phyloP scores from a whole-genome alignment of 2,888 invertebrate genomes.

The Papilio elwesi region DNA sequence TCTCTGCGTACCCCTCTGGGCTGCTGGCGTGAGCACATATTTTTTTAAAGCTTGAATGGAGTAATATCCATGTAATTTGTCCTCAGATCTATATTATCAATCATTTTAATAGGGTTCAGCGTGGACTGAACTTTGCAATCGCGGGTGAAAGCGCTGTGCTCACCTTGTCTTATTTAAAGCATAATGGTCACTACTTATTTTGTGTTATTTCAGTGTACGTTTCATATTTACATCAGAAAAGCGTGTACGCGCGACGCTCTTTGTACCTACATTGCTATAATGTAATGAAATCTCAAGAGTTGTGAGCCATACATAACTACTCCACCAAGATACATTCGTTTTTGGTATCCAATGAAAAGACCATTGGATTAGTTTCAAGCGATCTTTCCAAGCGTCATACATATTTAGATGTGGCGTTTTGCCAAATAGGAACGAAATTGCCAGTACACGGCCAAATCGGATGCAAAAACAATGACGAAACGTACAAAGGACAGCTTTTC shows the following conservation, averaged over 20 bases:
- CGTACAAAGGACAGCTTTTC: neutral
- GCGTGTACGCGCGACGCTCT: neutral
- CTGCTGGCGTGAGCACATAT: too few relatives aligned
- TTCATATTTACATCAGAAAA: slow-evolving; percentile 26
- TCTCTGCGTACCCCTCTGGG: too few relatives aligned
- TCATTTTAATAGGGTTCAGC: too few relatives aligned
- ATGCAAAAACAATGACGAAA: slow-evolving; percentile 38
- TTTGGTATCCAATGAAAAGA: neutral
- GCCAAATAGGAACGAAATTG: slow-evolving; percentile 71
- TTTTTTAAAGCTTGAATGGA: too few relatives aligned
- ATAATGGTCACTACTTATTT: neutral
- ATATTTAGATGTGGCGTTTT: slow-evolving; percentile 54
- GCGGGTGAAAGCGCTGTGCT: too few relatives aligned
- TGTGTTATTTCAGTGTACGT: slow-evolving; percentile 16
- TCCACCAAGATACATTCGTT: neutral
- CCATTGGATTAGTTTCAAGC: slow-evolving; percentile 11
- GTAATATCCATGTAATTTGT: too few relatives aligned
- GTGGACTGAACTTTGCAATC: too few relatives aligned
- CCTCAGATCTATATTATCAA: too few relatives aligned
- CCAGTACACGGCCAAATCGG: slow-evolving; percentile 44
- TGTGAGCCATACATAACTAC: slow-evolving; percentile 7
- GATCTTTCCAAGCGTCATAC: slow-evolving; percentile 5
- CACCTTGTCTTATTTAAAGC: neutral
- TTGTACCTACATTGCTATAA: neutral
- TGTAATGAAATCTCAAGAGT: neutral